Evolutionary conservation across 2,797 vertebrate species (phyloP).

Genomic region (Neomorphus geoffroyi): DNA sequence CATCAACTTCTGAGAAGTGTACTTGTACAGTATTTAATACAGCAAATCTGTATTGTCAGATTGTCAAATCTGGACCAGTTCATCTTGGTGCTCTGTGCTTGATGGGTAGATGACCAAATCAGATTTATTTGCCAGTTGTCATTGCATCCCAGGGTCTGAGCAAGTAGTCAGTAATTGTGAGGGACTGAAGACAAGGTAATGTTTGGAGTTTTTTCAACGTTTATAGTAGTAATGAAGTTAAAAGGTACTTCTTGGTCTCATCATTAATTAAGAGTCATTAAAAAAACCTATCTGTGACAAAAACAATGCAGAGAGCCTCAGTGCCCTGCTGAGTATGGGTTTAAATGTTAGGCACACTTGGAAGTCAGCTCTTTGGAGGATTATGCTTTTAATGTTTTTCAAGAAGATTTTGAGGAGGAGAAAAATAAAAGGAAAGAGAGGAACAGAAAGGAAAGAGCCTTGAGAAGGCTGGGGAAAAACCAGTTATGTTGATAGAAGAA

Average conservation of each 20-base stretch:
- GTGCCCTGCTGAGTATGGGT: not conserved
- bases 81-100: not conserved
- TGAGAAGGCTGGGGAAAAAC: not conserved
- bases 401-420: not conserved
- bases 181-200: not conserved
- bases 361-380: not conserved
- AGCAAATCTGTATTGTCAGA: too few species aligned
- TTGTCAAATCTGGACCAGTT: conserved; percentile 9
- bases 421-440: not conserved
- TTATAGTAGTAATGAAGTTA: not conserved
- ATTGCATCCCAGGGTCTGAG: not conserved
- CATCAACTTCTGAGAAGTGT: not conserved
- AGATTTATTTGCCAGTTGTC: not conserved
- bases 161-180: not conserved
- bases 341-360: not conserved
- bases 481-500: not conserved
- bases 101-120: not conserved
- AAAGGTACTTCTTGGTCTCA: not conserved
- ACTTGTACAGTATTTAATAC: not conserved
- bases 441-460: not conserved
- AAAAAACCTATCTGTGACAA: not conserved
- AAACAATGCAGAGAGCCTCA: not conserved
- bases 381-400: not conserved
- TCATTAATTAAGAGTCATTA: not conserved
- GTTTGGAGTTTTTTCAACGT: not conserved